A percentile compares a stretch with the other conserved stretches of the same genome.
phyloP scores from a whole-genome alignment of 2,888 invertebrate genomes.

The Dynastes hyllus region DNA sequence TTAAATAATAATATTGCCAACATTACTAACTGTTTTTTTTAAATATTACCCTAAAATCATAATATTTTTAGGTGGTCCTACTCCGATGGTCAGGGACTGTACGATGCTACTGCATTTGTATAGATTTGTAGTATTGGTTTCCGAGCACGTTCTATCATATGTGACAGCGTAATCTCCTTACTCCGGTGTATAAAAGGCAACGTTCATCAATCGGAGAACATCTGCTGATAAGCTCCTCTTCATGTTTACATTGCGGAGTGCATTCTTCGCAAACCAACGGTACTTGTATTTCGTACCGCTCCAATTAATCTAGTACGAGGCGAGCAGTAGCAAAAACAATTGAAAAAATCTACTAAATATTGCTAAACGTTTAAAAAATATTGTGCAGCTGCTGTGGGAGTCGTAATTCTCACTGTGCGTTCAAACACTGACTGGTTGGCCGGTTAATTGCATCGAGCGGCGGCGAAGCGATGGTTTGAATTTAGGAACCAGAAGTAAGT shows the following conservation, averaged over 20 bases:
- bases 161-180: neutral
- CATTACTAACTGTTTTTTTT: no score
- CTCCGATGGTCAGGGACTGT: no score
- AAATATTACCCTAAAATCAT: no score
- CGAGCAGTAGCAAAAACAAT: constrained; percentile 36
- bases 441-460: neutral
- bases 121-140: no score
- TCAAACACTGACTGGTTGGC: constrained; percentile 4
- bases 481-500: constrained; percentile 2
- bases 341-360: constrained; percentile 42
- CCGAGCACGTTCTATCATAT: neutral
- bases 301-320: constrained; percentile 33
- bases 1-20: no score
- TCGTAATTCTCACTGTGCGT: neutral
- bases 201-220: constrained; percentile 38
- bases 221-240: constrained; percentile 41
- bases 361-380: constrained; percentile 37
- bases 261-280: constrained; percentile 21
- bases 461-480: neutral
- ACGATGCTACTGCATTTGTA: no score
- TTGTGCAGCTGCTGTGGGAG: constrained; percentile 33
- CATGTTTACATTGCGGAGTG: constrained; percentile 37
- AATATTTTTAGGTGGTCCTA: no score
- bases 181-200: constrained; percentile 20
- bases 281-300: constrained; percentile 31